Base-by-base conservation (phyloP, 2,113 vertebrate genomes). In the Butorides virescens region DNA sequence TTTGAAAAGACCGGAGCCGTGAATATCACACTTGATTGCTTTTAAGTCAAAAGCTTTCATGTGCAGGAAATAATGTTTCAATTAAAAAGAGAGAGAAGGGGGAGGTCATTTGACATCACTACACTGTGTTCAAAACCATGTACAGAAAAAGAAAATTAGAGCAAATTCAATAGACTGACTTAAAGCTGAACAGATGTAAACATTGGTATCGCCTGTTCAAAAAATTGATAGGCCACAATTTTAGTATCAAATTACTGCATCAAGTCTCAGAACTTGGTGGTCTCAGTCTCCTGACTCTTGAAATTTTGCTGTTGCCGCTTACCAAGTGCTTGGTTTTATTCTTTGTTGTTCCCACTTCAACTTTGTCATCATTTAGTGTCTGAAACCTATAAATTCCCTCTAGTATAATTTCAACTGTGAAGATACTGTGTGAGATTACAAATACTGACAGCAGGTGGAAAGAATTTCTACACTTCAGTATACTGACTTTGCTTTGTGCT, bases 11-110 rank as follows among this genome's bases (percentile, higher is more conserved):
- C 30, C 29, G 44, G 50, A 55, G 17, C 86, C 85, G 73, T 88
- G 92, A 94, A 61, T 94, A 88, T 87, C 58, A 62, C 84, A 96
- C 92, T 91, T 92, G 95, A 76, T 61, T 95, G 66, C 84, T 93
- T 91, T 91, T 76, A 85, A 92, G 84, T 76, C 89, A 86, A 76
- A 89, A 93, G 62, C 77, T 96, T 97, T 94, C 42, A 58, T 70
- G 62, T 92, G 53, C 52, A 70, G 25, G 65, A 85, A 96, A 65
- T 84, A 93, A 68, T 79, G 39, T 65, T 95, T 96, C 88, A 87
- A 76, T 96, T 92, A 76, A 92, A 86, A 79, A 70, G 9, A 39
- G 37, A 72, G 39, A 44, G 25, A 52, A 83, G 23, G 8, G n/a
- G 62, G 29, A 86, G 34, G 32, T 73, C 19, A 37, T 92, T 72